phyloP scores from a whole-genome alignment of 1,140 invertebrate genomes.

The Halictus rubicundus region DNA sequence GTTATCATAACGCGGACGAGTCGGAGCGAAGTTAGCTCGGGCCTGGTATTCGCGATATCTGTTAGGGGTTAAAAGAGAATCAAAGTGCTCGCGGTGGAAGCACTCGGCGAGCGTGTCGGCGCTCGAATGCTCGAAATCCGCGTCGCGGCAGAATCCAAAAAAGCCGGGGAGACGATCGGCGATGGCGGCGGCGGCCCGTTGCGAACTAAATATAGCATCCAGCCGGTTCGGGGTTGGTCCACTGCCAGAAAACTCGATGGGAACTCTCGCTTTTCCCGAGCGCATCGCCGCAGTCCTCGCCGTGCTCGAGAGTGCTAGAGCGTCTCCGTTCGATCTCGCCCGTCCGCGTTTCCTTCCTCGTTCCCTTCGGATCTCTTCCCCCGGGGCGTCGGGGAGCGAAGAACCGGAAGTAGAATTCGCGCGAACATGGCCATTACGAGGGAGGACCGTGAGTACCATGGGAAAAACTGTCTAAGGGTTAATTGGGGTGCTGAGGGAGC shows the following conservation, averaged over 20 bases:
- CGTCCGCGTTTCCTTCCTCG: neutral
- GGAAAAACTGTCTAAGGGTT: slow-evolving; percentile 2
- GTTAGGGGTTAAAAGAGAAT: too few species aligned
- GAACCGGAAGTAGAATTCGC: neutral
- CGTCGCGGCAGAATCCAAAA: slow-evolving; percentile 45
- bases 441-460: slow-evolving; percentile 74
- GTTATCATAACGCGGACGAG: too few species aligned
- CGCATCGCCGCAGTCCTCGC: slow-evolving; percentile 11
- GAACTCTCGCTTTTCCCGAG: slow-evolving; percentile 32
- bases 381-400: neutral
- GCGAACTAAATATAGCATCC: slow-evolving; percentile 79
- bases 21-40: too few species aligned
- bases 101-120: neutral
- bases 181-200: slow-evolving; percentile 38
- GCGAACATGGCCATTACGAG: slow-evolving; percentile 59
- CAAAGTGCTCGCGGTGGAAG: neutral
- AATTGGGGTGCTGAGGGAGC: neutral
- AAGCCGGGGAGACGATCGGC: slow-evolving; percentile 38
- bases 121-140: slow-evolving; percentile 14
- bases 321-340: neutral
- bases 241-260: slow-evolving; percentile 71
- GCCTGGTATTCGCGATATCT: too few species aligned
- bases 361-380: slow-evolving; percentile 4
- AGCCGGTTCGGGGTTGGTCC: slow-evolving; percentile 76
- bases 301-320: neutral